Conservation (phyloP, 2,113 vertebrate species). For the Mustelus asterias region DNA sequence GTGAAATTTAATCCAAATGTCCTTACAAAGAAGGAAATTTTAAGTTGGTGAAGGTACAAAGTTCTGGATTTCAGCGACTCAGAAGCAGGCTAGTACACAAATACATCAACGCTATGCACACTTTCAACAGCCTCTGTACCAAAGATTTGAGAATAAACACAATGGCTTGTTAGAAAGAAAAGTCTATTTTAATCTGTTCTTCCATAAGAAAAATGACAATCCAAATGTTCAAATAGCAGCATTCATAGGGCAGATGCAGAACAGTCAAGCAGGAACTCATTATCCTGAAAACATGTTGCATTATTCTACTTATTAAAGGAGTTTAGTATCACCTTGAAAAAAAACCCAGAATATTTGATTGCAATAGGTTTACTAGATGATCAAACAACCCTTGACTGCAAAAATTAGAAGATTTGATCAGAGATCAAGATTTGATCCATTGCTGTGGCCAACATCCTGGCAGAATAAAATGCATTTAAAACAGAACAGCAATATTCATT, state of each 20-base stretch:
- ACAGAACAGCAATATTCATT: neutral
- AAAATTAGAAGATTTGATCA: neutral
- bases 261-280: neutral
- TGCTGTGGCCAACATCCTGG: neutral
- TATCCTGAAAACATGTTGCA: neutral
- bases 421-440: neutral
- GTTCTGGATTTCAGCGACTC: constrained; percentile 27
- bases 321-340: neutral
- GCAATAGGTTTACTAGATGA: neutral
- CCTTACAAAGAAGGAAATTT: neutral
- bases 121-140: constrained; percentile 48
- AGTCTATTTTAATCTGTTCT: neutral
- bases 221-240: neutral
- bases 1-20: neutral
- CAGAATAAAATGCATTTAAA: constrained; percentile 1
- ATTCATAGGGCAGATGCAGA: neutral
- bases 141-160: constrained; percentile 51
- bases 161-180: constrained; percentile 40
- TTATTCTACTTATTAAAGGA: neutral
- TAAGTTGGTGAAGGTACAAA: neutral
- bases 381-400: neutral
- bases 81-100: neutral
- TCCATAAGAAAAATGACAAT: neutral
- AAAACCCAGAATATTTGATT: neutral
- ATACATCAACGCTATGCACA: constrained; percentile 42